These are phyloP conservation scores for Pitta sordida DNA, from an alignment of 2,113 vertebrate genomes.

Conservation along the genomic window DNA sequence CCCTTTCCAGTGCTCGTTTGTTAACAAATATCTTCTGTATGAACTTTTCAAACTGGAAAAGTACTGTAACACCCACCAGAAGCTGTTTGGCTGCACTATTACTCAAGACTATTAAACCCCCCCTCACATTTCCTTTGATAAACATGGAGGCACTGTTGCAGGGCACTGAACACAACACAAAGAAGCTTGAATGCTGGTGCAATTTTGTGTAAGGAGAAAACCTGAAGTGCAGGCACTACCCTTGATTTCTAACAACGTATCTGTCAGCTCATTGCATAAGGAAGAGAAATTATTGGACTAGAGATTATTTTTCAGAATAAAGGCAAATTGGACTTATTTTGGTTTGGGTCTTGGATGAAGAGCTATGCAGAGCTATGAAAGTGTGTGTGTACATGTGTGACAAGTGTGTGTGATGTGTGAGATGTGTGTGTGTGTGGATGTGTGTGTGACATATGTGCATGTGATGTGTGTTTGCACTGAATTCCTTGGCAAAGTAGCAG, in stretches of 20 bases:
- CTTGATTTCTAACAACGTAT: background rate
- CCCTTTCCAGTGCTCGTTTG: background rate
- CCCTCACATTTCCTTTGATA: background rate
- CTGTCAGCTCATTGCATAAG: background rate
- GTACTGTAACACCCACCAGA: background rate
- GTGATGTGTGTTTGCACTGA: background rate
- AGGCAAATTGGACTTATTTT: background rate
- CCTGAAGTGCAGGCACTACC: background rate
- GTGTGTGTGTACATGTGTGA: fast-evolving
- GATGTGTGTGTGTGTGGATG: background rate
- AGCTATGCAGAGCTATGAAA: background rate
- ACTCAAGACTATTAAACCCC: background rate
- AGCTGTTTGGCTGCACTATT: background rate
- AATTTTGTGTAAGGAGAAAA: background rate
- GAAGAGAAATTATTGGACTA: background rate
- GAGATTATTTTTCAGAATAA: background rate
- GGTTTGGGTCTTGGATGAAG: background rate
- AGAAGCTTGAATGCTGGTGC: background rate
- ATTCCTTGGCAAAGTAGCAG: background rate
- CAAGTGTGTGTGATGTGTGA: background rate
- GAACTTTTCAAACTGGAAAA: background rate
- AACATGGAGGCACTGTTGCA: background rate
- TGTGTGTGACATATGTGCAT: too few relatives aligned
- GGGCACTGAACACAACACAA: background rate
- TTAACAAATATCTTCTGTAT: background rate